These are phyloP conservation scores for Amphiura filiformis DNA, from an alignment of 35 echinoderm and acorn worm species.

Conservation along the genomic window DNA sequence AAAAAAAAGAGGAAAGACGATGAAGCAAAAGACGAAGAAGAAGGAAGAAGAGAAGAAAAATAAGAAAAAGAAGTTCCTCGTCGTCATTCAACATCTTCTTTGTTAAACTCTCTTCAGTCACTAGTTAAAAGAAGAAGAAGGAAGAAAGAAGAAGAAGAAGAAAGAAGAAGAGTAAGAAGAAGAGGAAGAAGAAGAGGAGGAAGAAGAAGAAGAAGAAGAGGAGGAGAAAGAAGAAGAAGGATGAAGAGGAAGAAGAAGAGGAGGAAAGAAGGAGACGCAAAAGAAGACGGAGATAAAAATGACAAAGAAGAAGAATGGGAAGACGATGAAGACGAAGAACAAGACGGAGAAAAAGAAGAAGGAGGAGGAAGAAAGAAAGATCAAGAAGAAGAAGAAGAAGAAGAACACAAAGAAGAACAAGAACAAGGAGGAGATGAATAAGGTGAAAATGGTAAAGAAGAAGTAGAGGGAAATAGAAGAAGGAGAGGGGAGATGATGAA, in stretches of 20 bases:
- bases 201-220: conserved; percentile 24
- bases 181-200: conserved; percentile 23
- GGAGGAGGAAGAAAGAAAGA: not conserved
- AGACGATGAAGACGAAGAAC: not conserved
- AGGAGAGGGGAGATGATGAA: too few relatives aligned
- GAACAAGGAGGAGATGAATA: not conserved
- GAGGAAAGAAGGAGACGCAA: too few relatives aligned
- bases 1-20: not conserved
- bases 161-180: too few relatives aligned
- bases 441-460: not conserved
- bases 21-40: too few relatives aligned
- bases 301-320: not conserved
- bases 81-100: too few relatives aligned
- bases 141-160: not conserved
- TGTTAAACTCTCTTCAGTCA: too few relatives aligned
- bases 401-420: too few relatives aligned
- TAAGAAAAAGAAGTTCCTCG: too few relatives aligned
- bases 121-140: too few relatives aligned
- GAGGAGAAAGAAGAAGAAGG: conserved; percentile 18
- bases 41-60: conserved; percentile 10
- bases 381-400: not conserved
- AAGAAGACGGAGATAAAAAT: not conserved
- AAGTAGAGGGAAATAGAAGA: not conserved
- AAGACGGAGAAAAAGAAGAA: not conserved
- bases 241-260: conserved; percentile 27